Evolutionary conservation across 2,113 vertebrate species (phyloP), one percentile per base, ranked within the genome.

Genomic region (Oncorhynchus tshawytscha): DNA sequence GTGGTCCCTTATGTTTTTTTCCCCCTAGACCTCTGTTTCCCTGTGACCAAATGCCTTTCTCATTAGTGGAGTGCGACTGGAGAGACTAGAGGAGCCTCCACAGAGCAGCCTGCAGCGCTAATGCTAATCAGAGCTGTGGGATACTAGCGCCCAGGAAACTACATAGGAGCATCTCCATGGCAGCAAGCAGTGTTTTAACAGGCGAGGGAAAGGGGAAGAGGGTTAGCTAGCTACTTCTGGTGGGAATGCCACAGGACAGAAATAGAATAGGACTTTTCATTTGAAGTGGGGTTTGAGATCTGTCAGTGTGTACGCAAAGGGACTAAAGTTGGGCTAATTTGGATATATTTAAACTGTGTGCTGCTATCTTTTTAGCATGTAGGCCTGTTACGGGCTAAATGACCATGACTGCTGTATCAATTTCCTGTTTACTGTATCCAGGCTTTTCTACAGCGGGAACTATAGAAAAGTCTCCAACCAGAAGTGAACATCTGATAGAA

Each of bases 71-170:
- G 48, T 68, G 25, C 72, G 67, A 71, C 71, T 24, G 67, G 74
- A 82, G 79, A 70, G 24, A 67, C 60, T 51, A 75, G 25, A 25
- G 66, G 25, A 27, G 67, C 70, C 45, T 70, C 57, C 20, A 34
- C 20, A 73, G 57, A 74, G 68, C 31, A 66, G 77, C 81, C 20
- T n/a, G 54, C 69, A 77, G 84, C 76, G 76, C 64, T 76, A 67
- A 89, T 85, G 82, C 74, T 84, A 87, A 86, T 86, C 82, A 81
- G 85, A 85, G 78, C 83, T 72, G 72, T 78, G 84, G 85, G 81
- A 84, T 54, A 78, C 70, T 24, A 65, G 78, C 73, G 62, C 76
- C 81, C 65, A 71, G 24, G 79, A 80, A 79, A 84, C 71, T 65
- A 73, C 76, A 70, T 68, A 71, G 78, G 73, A 84, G 82, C 85